Percentiles rank a stretch among this genome's conserved stretches.
These are phyloP conservation scores for Elephas maximus DNA, from an alignment of 2,113 vertebrate species.

Conservation along the genomic window DNA sequence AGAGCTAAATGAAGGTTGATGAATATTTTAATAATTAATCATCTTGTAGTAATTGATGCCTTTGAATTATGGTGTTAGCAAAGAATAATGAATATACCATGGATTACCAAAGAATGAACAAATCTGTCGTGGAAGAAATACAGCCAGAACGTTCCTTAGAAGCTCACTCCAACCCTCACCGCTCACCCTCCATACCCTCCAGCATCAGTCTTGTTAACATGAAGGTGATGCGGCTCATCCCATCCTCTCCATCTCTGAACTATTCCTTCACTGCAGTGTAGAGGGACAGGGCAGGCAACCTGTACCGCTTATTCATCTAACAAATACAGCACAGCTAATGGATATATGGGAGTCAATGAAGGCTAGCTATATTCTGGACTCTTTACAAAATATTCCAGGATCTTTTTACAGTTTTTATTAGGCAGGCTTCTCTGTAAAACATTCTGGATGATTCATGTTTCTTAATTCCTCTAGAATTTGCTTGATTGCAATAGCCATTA, in stretches of 20 bases:
- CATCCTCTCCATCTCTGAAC: neutral
- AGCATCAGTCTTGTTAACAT: neutral
- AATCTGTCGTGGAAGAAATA: no score
- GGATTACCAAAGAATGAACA: no score
- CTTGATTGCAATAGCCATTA: neutral
- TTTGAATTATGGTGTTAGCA: no score
- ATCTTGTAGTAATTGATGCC: neutral
- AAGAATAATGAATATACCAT: no score
- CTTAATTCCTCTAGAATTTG: neutral
- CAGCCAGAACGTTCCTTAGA: no score
- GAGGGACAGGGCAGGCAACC: neutral
- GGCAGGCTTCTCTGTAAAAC: neutral
- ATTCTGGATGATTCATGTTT: neutral
- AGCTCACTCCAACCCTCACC: no score
- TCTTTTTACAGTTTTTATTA: neutral
- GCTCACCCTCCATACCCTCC: neutral
- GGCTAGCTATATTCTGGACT: neutral
- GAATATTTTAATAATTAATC: neutral
- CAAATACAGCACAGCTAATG: neutral
- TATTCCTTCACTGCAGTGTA: neutral
- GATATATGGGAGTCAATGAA: neutral
- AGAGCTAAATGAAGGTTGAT: neutral
- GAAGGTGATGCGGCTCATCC: neutral
- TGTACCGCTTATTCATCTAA: neutral
- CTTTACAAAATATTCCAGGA: neutral